These are phyloP conservation scores for Oophaga sylvatica DNA, from an alignment of 2,797 vertebrate species.

Conservation along the genomic window DNA sequence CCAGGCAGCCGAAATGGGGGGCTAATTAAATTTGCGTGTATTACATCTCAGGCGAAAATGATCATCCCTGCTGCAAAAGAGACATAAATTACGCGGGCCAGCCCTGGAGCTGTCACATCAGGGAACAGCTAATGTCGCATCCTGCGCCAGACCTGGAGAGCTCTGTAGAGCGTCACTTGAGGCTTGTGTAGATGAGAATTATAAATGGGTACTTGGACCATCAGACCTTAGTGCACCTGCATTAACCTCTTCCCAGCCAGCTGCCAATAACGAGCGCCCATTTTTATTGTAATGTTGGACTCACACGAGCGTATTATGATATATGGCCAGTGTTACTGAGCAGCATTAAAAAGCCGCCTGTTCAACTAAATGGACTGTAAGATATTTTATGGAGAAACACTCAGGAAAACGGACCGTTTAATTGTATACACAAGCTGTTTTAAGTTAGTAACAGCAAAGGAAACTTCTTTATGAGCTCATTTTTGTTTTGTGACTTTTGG, in stretches of 20 bases:
- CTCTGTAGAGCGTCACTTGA: slow-evolving; percentile 50
- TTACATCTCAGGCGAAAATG: slow-evolving; percentile 50
- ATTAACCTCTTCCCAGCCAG: slow-evolving; percentile 54
- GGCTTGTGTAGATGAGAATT: slow-evolving; percentile 45
- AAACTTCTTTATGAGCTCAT: slow-evolving; percentile 22
- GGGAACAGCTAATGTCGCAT: slow-evolving; percentile 61
- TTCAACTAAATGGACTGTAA: slow-evolving; percentile 36
- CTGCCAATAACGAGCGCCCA: slow-evolving; percentile 27
- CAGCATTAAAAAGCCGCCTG: slow-evolving; percentile 12
- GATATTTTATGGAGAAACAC: slow-evolving; percentile 32
- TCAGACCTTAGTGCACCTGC: slow-evolving; percentile 37
- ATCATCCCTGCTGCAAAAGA: slow-evolving; percentile 63
- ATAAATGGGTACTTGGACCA: slow-evolving; percentile 46
- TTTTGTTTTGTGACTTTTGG: slow-evolving; percentile 10
- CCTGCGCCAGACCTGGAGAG: slow-evolving; percentile 56
- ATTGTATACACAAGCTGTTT: slow-evolving; percentile 19
- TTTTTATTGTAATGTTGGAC: background rate
- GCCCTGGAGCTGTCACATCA: slow-evolving; percentile 60
- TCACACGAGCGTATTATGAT: slow-evolving; percentile 25
- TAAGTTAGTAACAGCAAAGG: background rate
- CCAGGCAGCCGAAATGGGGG: slow-evolving; percentile 43
- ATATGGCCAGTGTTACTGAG: slow-evolving; percentile 5
- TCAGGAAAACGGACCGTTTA: background rate
- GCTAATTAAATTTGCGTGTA: slow-evolving; percentile 37
- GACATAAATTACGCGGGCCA: slow-evolving; percentile 61